Base-by-base conservation (phyloP, 1,140 invertebrate genomes). In the Ostrea edulis region DNA sequence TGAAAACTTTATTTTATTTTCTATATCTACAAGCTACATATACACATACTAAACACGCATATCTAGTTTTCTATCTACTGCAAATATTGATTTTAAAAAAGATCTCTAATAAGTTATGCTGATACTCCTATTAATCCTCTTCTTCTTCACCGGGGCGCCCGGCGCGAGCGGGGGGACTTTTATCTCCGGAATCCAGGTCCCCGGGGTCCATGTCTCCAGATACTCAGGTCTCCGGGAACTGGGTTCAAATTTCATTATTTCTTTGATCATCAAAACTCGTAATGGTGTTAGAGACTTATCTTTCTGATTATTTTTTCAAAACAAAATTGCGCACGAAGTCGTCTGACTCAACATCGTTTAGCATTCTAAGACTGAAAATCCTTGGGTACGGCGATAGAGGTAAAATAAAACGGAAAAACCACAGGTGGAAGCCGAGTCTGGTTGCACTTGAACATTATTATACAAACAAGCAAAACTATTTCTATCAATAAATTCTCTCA, bases 311-410 rank as follows among this genome's bases (percentile, higher is more conserved):
- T 84, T 44, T 25, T 44, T 8, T 11, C 12, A 9, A 22, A 44
- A 87, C 81, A 71, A 53, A 87, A 35, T 84, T 25, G 20, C 83
- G 62, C 22, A n/a, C n/a, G n/a, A n/a, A n/a, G n/a, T n/a, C n/a
- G n/a, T n/a, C n/a, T n/a, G n/a, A n/a, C n/a, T n/a, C 81, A 54
- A 55, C 84, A 35, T 84, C 86, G 29, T 44, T 55, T 35, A 87
- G 58, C 22, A 44, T 62, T 81, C 17, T 12, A 58, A 82, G 53
- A 82, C 53, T 82, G 71, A 29, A 29, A 55, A 29, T 25, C 83
- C 58, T n/a, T 71, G 54, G 35, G 11, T n/a, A 81, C 54, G 68
- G 62, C 84, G 71, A 68, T 81, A 82, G 11, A 82, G 29, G 29
- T 84, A 84, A 58, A 55, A 84, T 53, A 84, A 54, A 55, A 84